Conservation (phyloP, 2,888 invertebrate genomes). For the Rugalucina vietnamica region DNA sequence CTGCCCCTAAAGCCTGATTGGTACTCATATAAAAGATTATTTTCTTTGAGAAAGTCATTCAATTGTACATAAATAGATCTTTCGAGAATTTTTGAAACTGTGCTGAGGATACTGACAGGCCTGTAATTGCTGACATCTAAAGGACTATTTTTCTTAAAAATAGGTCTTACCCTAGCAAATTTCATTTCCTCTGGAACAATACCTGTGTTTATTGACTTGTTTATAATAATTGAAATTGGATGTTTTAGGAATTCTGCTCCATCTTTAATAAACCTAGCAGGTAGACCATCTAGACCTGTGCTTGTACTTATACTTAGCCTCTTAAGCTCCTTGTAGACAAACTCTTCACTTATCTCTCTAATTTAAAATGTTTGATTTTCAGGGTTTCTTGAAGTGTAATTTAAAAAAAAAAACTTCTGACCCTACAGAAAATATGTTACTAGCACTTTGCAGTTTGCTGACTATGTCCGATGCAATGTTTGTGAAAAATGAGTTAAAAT, state of each 20-base stretch:
- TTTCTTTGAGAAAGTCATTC: neutral
- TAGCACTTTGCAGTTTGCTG: neutral
- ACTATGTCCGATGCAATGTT: neutral
- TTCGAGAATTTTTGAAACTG: neutral
- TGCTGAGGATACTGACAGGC: neutral
- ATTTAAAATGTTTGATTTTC: neutral
- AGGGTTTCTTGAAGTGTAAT: neutral
- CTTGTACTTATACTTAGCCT: neutral
- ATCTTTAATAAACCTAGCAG: conserved; percentile 21
- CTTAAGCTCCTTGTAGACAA: conserved; percentile 16
- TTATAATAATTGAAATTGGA: neutral
- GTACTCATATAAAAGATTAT: neutral
- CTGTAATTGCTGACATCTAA: neutral
- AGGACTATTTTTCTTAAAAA: conserved; percentile 16
- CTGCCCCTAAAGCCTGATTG: neutral
- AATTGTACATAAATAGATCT: neutral
- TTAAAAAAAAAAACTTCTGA: neutral
- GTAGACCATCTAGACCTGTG: conserved; percentile 3
- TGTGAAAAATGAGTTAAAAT: neutral
- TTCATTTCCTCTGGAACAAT: conserved; percentile 4
- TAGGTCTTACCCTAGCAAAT: conserved; percentile 6
- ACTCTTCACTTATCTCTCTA: neutral
- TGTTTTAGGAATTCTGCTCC: conserved; percentile 1
- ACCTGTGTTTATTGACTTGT: neutral
- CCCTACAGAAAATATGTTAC: too few relatives aligned